Conservation (phyloP, 2,797 vertebrate species). For the Phalanger gymnotis region DNA sequence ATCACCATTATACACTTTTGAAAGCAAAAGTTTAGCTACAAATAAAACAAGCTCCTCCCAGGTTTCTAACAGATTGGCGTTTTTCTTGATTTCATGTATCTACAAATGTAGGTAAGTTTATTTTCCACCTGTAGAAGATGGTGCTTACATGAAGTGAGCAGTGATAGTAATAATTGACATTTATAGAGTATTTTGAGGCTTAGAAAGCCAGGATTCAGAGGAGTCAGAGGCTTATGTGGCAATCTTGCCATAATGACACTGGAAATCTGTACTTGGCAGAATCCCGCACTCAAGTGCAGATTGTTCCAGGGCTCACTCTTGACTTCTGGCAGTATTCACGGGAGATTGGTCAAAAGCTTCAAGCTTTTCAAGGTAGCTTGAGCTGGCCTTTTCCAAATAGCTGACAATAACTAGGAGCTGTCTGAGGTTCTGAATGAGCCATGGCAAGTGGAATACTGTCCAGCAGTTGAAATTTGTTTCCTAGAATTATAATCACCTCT, state of each 20-base stretch:
- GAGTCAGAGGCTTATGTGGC: not conserved
- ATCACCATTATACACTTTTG: conserved; percentile 21
- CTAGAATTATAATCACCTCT: not conserved
- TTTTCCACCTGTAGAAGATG: not conserved
- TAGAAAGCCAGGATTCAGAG: not conserved
- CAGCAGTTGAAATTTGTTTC: not conserved
- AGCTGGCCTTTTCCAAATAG: not conserved
- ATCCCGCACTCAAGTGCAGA: not conserved
- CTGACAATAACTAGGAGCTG: not conserved
- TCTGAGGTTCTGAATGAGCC: not conserved
- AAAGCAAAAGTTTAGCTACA: not conserved
- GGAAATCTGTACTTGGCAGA: not conserved
- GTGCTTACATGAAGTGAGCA: not conserved
- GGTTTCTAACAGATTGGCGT: not conserved
- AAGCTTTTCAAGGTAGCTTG: not conserved
- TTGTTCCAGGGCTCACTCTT: not conserved
- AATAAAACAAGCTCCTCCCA: not conserved
- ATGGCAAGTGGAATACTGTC: not conserved
- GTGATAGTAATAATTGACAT: not conserved
- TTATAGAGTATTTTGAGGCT: not conserved
- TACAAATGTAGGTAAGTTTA: not conserved
- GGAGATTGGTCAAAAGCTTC: not conserved
- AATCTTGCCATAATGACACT: not conserved
- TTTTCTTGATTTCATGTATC: not conserved
- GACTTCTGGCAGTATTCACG: not conserved